phyloP scores from a whole-genome alignment of 1,140 invertebrate genomes.

The Thereuonema tuberculata region DNA sequence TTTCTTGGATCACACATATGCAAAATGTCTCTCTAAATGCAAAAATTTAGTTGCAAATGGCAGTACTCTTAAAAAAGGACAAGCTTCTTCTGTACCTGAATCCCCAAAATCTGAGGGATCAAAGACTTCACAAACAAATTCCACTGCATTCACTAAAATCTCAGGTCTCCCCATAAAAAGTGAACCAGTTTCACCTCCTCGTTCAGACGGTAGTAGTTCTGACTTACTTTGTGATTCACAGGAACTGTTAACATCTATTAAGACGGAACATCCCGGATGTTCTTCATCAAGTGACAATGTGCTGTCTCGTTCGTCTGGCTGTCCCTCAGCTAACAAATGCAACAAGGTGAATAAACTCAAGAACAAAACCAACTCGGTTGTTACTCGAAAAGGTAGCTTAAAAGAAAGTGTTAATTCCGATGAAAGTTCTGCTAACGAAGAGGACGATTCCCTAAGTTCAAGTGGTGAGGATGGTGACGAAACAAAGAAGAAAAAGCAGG shows the following conservation, averaged over 20 bases:
- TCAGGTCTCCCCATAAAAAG: too few relatives aligned
- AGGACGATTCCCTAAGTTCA: background rate
- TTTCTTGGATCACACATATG: background rate
- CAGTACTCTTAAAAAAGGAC: background rate
- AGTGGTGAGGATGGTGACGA: background rate
- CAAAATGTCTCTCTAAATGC: background rate
- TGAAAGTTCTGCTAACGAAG: background rate
- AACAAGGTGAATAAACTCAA: background rate
- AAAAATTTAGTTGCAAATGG: background rate
- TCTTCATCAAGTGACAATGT: too few relatives aligned
- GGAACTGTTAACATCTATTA: too few relatives aligned
- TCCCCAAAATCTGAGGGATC: background rate
- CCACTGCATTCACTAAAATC: too few relatives aligned
- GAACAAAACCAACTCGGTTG: background rate
- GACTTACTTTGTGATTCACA: too few relatives aligned
- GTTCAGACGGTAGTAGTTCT: too few relatives aligned
- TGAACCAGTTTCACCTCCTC: too few relatives aligned
- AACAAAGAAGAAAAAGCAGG: conserved; percentile 15
- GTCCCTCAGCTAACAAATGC: background rate
- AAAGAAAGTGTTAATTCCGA: background rate
- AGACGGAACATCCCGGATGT: too few relatives aligned
- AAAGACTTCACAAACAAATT: background rate
- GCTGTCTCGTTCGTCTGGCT: too few relatives aligned
- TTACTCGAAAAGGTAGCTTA: background rate
- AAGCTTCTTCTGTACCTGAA: background rate